Evolutionary conservation across 2,113 vertebrate genomes (phyloP).

Genomic region (Pygoscelis adeliae): DNA sequence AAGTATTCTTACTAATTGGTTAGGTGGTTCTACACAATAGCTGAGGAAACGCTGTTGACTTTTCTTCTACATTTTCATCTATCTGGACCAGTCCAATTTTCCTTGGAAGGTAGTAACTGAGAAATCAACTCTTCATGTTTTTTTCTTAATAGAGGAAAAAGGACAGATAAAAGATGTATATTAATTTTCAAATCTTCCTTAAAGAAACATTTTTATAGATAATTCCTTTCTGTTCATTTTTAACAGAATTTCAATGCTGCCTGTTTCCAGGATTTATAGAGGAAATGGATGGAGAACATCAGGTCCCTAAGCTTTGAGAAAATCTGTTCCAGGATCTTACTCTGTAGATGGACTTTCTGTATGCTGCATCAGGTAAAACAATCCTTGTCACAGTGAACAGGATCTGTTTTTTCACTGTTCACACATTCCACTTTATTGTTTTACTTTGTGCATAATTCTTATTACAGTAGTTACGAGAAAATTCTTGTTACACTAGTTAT

Average conservation of each 20-base stretch:
- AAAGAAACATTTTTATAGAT: not conserved
- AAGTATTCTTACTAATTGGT: not conserved
- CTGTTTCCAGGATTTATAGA: not conserved
- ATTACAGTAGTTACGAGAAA: not conserved
- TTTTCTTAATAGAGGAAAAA: not conserved
- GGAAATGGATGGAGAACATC: not conserved
- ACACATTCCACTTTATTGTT: not conserved
- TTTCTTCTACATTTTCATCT: not conserved
- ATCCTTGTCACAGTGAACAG: not conserved
- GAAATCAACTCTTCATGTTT: not conserved
- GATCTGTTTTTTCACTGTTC: not conserved
- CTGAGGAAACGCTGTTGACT: not conserved
- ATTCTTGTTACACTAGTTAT: not conserved
- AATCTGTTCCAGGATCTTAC: not conserved
- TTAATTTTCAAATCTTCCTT: not conserved
- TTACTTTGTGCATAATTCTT: not conserved
- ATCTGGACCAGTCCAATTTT: not conserved
- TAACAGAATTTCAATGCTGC: not conserved
- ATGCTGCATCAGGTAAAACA: not conserved
- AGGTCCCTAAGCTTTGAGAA: not conserved
- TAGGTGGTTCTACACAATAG: not conserved
- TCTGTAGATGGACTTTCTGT: not conserved
- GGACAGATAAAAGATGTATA: not conserved
- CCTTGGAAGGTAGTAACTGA: not conserved
- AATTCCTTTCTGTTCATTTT: not conserved